Evolutionary conservation across 2,888 invertebrate species (phyloP).

Genomic region (Xestoiulus laeticollis): DNA sequence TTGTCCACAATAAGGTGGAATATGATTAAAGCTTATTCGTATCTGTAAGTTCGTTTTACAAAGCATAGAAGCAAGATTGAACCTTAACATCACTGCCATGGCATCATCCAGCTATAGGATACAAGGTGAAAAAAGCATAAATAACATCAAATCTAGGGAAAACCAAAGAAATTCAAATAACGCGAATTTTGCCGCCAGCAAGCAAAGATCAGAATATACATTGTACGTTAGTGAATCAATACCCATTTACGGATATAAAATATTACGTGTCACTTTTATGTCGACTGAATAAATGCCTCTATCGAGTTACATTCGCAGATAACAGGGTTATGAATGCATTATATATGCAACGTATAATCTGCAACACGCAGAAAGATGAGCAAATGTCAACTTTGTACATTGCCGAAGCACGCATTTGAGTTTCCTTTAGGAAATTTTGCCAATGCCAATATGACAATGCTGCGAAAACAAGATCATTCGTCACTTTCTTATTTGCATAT

Average conservation of each 20-base stretch:
- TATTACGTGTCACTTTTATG: constrained; percentile 40
- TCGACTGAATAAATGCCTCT: constrained; percentile 41
- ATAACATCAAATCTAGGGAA: not conserved
- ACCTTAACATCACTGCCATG: no score
- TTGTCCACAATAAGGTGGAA: no score
- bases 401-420: not conserved
- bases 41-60: no score
- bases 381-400: constrained; percentile 27
- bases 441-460: not conserved
- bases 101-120: no score
- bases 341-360: constrained; percentile 43
- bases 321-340: constrained; percentile 32
- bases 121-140: not conserved
- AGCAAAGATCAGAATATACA: no score
- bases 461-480: constrained; percentile 43
- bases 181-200: not conserved
- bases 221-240: not conserved
- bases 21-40: no score
- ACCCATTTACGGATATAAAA: constrained; percentile 20
- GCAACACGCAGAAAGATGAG: constrained; percentile 31
- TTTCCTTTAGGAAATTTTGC: constrained; percentile 34
- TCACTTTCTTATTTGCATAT: constrained; percentile 41
- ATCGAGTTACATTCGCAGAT: constrained; percentile 39
- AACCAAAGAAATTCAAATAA: not conserved
- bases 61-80: not conserved